These are phyloP conservation scores for Campopleginae sp. DNA, from an alignment of 2,888 invertebrate genomes.

Conservation along the genomic window DNA sequence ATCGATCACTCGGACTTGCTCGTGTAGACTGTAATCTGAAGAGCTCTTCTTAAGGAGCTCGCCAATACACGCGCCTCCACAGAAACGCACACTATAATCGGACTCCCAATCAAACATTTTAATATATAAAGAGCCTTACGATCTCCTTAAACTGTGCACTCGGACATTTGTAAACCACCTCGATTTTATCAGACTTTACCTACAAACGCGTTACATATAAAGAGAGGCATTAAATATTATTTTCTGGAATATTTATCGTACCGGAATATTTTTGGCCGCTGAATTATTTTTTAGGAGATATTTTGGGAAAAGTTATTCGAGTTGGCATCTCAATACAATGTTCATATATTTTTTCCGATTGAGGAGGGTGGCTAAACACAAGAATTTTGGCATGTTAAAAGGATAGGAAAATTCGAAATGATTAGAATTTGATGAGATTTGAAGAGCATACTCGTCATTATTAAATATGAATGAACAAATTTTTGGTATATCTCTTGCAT, in stretches of 20 bases:
- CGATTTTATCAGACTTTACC: slow-evolving; percentile 17
- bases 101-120: slow-evolving; percentile 37
- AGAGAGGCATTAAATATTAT: not conserved
- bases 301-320: too few relatives aligned
- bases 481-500: too few relatives aligned
- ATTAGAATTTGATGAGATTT: too few relatives aligned
- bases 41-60: slow-evolving; percentile 41
- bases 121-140: slow-evolving; percentile 36
- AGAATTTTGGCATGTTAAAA: too few relatives aligned
- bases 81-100: slow-evolving; percentile 28
- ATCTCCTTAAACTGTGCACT: slow-evolving; percentile 28
- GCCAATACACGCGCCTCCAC: not conserved
- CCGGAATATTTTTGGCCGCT: too few relatives aligned
- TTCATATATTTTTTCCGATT: too few relatives aligned
- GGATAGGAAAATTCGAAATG: too few relatives aligned
- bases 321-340: too few relatives aligned
- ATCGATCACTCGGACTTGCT: slow-evolving; percentile 62
- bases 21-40: slow-evolving; percentile 61
- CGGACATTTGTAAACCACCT: slow-evolving; percentile 17
- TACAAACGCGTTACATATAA: not conserved
- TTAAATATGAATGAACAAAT: too few relatives aligned
- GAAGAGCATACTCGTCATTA: too few relatives aligned
- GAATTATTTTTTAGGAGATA: too few relatives aligned
- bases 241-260: not conserved
- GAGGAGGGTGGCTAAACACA: too few relatives aligned